phyloP scores from a whole-genome alignment of 2,113 vertebrate species.

The Erinaceus europaeus region DNA sequence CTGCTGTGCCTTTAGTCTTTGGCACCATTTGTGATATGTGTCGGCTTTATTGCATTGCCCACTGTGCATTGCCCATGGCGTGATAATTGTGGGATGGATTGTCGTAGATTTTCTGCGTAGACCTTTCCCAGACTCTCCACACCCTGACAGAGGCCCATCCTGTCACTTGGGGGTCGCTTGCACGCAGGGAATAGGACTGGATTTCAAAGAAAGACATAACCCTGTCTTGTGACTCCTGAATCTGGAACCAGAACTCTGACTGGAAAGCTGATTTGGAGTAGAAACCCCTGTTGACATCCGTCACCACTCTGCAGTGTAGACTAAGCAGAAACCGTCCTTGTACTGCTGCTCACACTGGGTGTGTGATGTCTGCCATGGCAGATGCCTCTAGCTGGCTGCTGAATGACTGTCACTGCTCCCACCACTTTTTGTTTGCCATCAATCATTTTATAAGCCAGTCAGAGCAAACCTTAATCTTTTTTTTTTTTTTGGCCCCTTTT shows the following conservation, averaged over 20 bases:
- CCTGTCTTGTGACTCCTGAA: not conserved
- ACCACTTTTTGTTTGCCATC: not conserved
- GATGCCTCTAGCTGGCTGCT: not conserved
- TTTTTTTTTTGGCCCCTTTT: not conserved
- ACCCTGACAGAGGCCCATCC: not conserved
- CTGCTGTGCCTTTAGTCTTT: not conserved
- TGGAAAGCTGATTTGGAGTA: not conserved
- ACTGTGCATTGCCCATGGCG: too few relatives aligned
- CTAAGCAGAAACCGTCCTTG: not conserved
- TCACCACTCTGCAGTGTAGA: fast-evolving
- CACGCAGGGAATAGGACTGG: not conserved
- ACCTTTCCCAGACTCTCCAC: not conserved
- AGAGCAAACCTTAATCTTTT: not conserved
- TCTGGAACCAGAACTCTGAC: not conserved
- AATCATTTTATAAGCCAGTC: not conserved
- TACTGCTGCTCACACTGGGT: not conserved
- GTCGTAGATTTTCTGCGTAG: fast-evolving
- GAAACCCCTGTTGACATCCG: not conserved
- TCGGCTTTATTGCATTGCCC: too few relatives aligned
- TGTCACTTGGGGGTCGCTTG: not conserved
- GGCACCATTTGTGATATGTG: fast-evolving
- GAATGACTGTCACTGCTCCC: not conserved
- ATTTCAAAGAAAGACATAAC: not conserved
- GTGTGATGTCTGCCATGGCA: fast-evolving
- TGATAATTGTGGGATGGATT: not conserved